These are phyloP conservation scores for Clistopyga incitator DNA, from an alignment of 2,888 invertebrate genomes.

Conservation along the genomic window DNA sequence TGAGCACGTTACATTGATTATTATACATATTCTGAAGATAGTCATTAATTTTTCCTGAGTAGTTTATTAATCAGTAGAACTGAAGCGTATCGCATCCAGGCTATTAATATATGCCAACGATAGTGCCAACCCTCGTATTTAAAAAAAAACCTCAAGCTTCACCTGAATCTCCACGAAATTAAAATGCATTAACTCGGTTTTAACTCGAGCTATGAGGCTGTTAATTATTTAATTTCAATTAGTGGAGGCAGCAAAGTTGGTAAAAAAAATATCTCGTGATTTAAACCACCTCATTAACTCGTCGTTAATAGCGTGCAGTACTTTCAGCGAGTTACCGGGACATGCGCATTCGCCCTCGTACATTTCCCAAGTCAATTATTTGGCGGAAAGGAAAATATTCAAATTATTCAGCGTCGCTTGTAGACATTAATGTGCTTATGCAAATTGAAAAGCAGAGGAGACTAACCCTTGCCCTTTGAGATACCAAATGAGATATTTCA, in stretches of 20 bases:
- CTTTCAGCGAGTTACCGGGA: not conserved
- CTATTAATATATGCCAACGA: not conserved
- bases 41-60: not conserved
- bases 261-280: not conserved
- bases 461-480: no score
- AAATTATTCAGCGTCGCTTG: not conserved
- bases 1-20: not conserved
- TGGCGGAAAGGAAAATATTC: not conserved
- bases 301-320: not conserved
- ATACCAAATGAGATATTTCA: no score
- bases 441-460: not conserved
- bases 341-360: not conserved
- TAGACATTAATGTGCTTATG: not conserved
- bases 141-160: not conserved
- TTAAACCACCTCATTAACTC: constrained; percentile 9
- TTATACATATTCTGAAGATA: not conserved
- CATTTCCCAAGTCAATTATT: not conserved
- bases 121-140: not conserved
- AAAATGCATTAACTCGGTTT: not conserved
- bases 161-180: not conserved
- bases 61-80: not conserved
- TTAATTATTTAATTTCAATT: constrained; percentile 8
- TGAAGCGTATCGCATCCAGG: not conserved
- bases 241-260: not conserved
- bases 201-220: not conserved